Evolutionary conservation across 2,797 vertebrate genomes (phyloP), one percentile per base, ranked within the genome.

Genomic region (Pelobates cultripes): DNA sequence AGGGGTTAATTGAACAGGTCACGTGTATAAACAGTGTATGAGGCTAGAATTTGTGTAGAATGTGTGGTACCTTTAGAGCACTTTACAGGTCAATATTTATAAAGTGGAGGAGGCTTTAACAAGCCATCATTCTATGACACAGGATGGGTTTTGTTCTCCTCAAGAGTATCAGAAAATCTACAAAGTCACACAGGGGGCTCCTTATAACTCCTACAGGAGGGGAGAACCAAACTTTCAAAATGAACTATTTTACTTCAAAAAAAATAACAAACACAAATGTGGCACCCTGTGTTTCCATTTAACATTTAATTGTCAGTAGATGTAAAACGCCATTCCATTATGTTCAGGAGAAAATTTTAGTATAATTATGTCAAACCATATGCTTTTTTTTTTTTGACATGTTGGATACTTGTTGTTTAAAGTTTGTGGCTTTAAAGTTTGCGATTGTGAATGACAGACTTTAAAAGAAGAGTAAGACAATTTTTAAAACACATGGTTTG

Each of bases 91-190:
- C 55, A 57, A 57, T 57, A 47, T 45, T 64, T 67, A n/a, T 53
- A 43, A 67, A 55, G 53, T 28, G 43, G 13, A 4, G 15, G 15
- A 4, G 15, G 15, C 14, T 75, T 66, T 75, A 63, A 44, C 60
- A 44, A 17, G 47, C 7, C 41, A 15, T 14, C 44, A 14, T 55
- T 66, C 9, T 55, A 40, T 66, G 70, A 41, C 57, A 72, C 69
- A 72, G 66, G 60, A 74, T 44, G 41, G 45, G 71, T 40, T 75
- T 74, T 80, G 47, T 74, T 73, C 44, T 42, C 17, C 15, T 79
- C 10, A 42, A 7, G 64, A 66, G 44, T 17, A 44, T 69, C 71
- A 60, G 55, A 43, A 3, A 40, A 15, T 43, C 41, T 3, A 60
- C 8, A 57, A 57, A 12, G 4, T 57, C 55, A 57, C 55, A 57